phyloP scores from a whole-genome alignment of 2,888 invertebrate genomes.

The Ellobium chinense region DNA sequence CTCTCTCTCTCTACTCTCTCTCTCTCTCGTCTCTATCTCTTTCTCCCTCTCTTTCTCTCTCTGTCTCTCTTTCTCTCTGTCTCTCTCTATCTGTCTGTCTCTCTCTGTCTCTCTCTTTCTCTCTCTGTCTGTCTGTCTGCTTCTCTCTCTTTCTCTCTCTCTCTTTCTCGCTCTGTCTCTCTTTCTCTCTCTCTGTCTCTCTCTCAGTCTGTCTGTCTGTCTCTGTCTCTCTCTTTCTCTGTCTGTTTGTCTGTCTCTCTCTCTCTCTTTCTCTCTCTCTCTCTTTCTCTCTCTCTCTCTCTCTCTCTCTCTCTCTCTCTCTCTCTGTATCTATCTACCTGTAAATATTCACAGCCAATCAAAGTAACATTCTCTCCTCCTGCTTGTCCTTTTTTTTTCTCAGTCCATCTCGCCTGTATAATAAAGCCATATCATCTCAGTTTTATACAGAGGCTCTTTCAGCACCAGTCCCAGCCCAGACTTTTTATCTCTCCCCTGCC shows the following conservation, averaged over 20 bases:
- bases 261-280: neutral
- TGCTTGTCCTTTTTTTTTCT: too few relatives aligned
- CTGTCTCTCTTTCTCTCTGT: neutral
- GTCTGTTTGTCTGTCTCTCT: neutral
- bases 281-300: constrained; percentile 7
- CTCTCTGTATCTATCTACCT: too few relatives aligned
- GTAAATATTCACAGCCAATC: too few relatives aligned
- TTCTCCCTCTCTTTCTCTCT: neutral
- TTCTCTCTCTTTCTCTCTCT: neutral
- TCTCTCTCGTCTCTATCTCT: neutral
- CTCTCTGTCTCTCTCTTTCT: neutral
- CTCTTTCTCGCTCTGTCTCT: neutral
- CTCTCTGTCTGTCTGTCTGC: neutral
- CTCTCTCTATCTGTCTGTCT: neutral
- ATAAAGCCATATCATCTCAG: too few relatives aligned
- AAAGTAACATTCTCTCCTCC: too few relatives aligned
- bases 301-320: constrained; percentile 8
- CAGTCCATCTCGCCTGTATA: too few relatives aligned
- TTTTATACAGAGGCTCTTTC: too few relatives aligned
- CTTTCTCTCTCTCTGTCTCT: neutral
- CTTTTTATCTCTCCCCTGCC: too few relatives aligned
- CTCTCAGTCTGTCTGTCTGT: neutral
- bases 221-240: neutral
- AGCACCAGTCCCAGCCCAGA: too few relatives aligned
- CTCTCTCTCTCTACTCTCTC: neutral